Conservation (phyloP, 1,140 invertebrate species). For the Achroia grisella region DNA sequence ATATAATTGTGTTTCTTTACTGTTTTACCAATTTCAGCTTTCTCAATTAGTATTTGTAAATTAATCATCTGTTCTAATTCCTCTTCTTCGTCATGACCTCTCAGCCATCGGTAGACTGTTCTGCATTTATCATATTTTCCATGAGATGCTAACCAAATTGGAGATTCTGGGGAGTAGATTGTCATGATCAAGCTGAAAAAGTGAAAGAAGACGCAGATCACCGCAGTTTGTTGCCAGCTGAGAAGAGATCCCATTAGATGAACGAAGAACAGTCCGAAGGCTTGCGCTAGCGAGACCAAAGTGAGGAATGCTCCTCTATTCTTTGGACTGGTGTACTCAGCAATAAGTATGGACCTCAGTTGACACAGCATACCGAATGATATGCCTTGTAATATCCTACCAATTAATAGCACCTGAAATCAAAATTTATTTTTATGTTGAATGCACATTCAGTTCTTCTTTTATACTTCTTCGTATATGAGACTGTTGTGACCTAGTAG, state of each 20-base stretch:
- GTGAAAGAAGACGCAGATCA: slow-evolving; percentile 63
- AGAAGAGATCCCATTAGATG: slow-evolving; percentile 75
- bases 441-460: no score
- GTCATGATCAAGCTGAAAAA: slow-evolving; percentile 61
- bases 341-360: slow-evolving; percentile 44
- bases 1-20: slow-evolving; percentile 13
- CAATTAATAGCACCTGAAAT: slow-evolving; percentile 30
- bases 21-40: slow-evolving; percentile 8
- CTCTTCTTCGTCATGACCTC: slow-evolving; percentile 54
- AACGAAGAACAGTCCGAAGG: slow-evolving; percentile 70
- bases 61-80: slow-evolving; percentile 50
- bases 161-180: slow-evolving; percentile 79
- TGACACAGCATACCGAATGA: slow-evolving; percentile 37
- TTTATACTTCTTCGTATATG: no score
- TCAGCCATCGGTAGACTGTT: slow-evolving; percentile 60
- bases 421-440: not conserved
- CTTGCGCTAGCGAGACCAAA: slow-evolving; percentile 59
- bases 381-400: slow-evolving; percentile 38
- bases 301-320: slow-evolving; percentile 74
- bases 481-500: no score
- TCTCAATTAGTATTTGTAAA: slow-evolving; percentile 26
- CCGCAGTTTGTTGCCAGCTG: slow-evolving; percentile 70
- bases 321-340: slow-evolving; percentile 62
- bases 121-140: slow-evolving; percentile 62
- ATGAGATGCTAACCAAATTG: slow-evolving; percentile 76